Evolutionary conservation across 2,797 vertebrate genomes (phyloP), one percentile per base, ranked within the genome.

Genomic region (Xenopus petersii): DNA sequence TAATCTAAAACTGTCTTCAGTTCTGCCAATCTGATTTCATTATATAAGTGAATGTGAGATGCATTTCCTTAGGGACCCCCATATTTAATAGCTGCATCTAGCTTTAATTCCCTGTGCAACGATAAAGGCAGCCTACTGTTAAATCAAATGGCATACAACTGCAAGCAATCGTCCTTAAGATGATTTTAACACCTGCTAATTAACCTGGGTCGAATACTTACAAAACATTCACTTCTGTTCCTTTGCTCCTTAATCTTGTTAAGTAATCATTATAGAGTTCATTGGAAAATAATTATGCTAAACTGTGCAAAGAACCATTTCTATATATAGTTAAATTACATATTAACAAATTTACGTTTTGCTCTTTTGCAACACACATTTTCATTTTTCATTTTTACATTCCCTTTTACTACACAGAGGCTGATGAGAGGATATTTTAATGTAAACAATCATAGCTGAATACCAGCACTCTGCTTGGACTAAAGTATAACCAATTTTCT

Each of bases 281-380:
- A 58, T 21, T 69, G 30, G 24, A 58, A 36, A 36, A 56, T 69
- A 56, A 69, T 56, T 69, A 67, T 30, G 13, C 24, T 12, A 67
- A 54, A 54, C 12, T n/a, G 46, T 55, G 24, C 49, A 54, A 30
- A 67, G 49, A 30, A 46, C 5, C 48, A 67, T 16, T 24, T 54
- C 12, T 17, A 33, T 30, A 16, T 30, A 67, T 51, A 67, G 16
- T 54, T 21, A 67, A 67, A 67, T 26, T 24, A 11, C 6, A 60
- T 42, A 42, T 60, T 60, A 60, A 24, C 68, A 70, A 42, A 46
- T 70, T 70, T 70, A 17, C 60, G 10, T 70, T 59, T 70, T 54
- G 17, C 11, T 58, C 24, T 26, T 60, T 15, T 60, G 21, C 12
- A 59, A n/a, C 30, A 9, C 13, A 64, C 63, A 64, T 64, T 65